Conservation (phyloP, 64 coral and sea anemone genomes). For the Orbicella faveolata region DNA sequence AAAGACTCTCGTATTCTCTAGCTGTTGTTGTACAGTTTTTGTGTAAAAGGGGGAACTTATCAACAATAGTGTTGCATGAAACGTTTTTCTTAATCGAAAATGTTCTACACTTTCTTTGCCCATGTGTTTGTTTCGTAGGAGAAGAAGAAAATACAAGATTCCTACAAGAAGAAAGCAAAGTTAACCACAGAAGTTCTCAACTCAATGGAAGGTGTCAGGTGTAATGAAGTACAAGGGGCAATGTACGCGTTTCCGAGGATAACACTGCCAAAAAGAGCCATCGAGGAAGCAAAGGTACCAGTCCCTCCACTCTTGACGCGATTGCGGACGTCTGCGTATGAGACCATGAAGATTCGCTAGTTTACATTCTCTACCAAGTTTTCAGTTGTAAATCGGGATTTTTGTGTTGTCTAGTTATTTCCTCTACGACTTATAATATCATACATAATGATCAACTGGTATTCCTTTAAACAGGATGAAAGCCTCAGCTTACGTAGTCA, state of each 20-base stretch:
- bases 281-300: slow-evolving; percentile 64
- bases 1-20: too few species aligned
- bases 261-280: slow-evolving; percentile 46
- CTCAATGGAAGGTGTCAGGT: slow-evolving; percentile 44
- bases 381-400: too few species aligned
- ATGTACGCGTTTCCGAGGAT: slow-evolving; percentile 79
- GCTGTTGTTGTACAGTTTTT: too few species aligned
- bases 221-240: slow-evolving; percentile 60
- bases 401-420: too few species aligned
- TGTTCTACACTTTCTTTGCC: neutral
- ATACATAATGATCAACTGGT: too few species aligned
- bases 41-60: too few species aligned
- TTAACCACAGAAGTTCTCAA: slow-evolving; percentile 58
- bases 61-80: too few species aligned
- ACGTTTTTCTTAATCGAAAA: neutral
- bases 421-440: too few species aligned
- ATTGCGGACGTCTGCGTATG: neutral
- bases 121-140: slow-evolving; percentile 28
- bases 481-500: too few species aligned
- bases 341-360: too few species aligned
- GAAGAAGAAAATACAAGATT: slow-evolving; percentile 15
- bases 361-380: too few species aligned
- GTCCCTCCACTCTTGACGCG: neutral
- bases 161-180: slow-evolving; percentile 50
- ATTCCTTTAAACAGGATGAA: too few species aligned